Base-by-base conservation (phyloP, 1,140 invertebrate species). In the Xylocopa sonorina region DNA sequence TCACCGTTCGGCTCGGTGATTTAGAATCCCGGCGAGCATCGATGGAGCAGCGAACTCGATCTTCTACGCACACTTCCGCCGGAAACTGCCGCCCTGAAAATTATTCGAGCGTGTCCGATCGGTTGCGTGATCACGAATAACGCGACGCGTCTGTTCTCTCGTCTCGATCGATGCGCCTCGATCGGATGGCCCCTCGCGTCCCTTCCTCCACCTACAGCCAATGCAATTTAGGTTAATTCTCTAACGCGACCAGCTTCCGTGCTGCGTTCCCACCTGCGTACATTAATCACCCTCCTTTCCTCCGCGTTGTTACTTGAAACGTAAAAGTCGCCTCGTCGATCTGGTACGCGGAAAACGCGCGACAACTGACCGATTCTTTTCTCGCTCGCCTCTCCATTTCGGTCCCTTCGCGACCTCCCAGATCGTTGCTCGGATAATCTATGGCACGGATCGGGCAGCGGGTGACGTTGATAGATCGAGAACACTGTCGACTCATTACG, bases 21-120 rank as follows among this genome's bases (percentile, higher is more conserved):
- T 85, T 82, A 79, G 63, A 60, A 50, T 57, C 50, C 66, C 38
- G 12, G 41, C 50, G 29, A 27, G 58, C 55, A 64, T 74, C 83
- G 80, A 86, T 80, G 53, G 77, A 66, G 64, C 81, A 86, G 72
- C 80, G 80, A 85, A 83, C 72, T 69, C 68, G 77, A 85, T 86
- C 84, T 83, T 81, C 29, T 53, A 60, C 58, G 34, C 57, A 58
- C 55, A 32, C 79, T 83, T 86, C 84, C 87, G 87, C 78, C 88
- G 88, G 88, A 90, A 88, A 84, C 87, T 84, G 87, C 87, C 86
- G 82, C 82, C 87, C 84, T 88, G 85, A 86, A 89, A 89, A 87
- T 88, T 89, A 84, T 81, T 89, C 88, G 76, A 90, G 85, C 89
- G 82, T 82, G 84, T 62, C 69, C 57, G 34, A 85, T 82, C 82